Conservation (phyloP, 1,140 invertebrate genomes). For the Mycetomoellerius zeteki region DNA sequence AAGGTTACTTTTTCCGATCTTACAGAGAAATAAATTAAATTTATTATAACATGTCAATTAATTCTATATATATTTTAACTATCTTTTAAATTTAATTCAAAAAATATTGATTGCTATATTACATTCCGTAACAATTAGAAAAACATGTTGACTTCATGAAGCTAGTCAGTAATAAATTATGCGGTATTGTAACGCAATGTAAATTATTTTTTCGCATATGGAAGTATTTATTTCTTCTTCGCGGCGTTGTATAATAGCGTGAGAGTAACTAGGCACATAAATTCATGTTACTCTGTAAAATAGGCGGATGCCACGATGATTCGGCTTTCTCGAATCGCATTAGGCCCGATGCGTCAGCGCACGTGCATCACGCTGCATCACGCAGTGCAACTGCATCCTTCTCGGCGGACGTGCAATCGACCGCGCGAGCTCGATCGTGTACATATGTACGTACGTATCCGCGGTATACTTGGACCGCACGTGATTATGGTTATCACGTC, state of each 20-base stretch:
- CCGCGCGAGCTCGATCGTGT: slow-evolving; percentile 30
- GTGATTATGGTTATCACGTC: slow-evolving; percentile 79
- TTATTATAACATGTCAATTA: neutral
- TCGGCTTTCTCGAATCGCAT: slow-evolving; percentile 53
- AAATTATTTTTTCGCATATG: neutral
- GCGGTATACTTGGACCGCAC: slow-evolving; percentile 64
- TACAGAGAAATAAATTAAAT: neutral
- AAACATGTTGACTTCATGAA: neutral
- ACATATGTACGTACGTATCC: slow-evolving; percentile 29
- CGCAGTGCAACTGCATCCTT: slow-evolving; percentile 39
- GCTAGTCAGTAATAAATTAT: neutral
- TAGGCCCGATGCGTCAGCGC: slow-evolving; percentile 45
- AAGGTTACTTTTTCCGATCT: neutral
- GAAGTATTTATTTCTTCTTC: slow-evolving; percentile 9
- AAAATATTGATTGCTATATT: neutral
- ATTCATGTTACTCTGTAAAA: slow-evolving; percentile 44
- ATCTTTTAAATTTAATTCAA: neutral
- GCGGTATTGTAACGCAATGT: neutral
- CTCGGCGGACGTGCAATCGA: slow-evolving; percentile 42
- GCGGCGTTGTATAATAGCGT: neutral
- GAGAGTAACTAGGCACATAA: slow-evolving; percentile 40
- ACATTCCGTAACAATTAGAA: neutral
- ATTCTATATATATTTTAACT: neutral
- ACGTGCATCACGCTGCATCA: slow-evolving; percentile 59
- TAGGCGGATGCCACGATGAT: slow-evolving; percentile 39